Conservation (phyloP, 2,113 vertebrate species). For the Salvelinus sp. region DNA sequence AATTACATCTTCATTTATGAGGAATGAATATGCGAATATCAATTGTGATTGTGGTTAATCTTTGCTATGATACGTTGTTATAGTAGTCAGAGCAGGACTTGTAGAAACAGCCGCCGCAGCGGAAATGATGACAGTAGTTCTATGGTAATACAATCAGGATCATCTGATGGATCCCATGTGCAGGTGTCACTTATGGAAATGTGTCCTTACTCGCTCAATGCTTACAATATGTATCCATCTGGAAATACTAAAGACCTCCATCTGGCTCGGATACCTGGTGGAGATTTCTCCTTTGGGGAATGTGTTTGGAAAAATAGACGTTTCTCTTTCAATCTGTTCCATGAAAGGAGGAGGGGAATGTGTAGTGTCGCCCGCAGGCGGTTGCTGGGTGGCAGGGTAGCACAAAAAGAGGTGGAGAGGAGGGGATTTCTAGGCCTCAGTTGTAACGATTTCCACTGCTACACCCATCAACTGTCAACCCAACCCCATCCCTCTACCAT, state of each 20-base stretch:
- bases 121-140: neutral
- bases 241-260: neutral
- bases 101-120: neutral
- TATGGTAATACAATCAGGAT: neutral
- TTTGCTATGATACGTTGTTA: neutral
- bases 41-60: neutral
- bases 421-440: too few species aligned
- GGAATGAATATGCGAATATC: too few species aligned
- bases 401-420: too few species aligned
- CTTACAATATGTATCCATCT: neutral
- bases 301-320: neutral
- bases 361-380: conserved; percentile 5
- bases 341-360: conserved; percentile 9
- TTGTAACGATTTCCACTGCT: too few species aligned
- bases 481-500: too few species aligned
- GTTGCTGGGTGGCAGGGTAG: neutral
- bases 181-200: neutral
- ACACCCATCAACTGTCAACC: too few species aligned
- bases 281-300: neutral
- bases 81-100: neutral
- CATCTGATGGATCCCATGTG: neutral
- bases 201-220: neutral
- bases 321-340: conserved; percentile 1
- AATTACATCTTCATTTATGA: too few species aligned
- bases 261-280: neutral